These are phyloP conservation scores for Meloidogyne floridensis DNA, from an alignment of 1,140 invertebrate species.

Conservation along the genomic window DNA sequence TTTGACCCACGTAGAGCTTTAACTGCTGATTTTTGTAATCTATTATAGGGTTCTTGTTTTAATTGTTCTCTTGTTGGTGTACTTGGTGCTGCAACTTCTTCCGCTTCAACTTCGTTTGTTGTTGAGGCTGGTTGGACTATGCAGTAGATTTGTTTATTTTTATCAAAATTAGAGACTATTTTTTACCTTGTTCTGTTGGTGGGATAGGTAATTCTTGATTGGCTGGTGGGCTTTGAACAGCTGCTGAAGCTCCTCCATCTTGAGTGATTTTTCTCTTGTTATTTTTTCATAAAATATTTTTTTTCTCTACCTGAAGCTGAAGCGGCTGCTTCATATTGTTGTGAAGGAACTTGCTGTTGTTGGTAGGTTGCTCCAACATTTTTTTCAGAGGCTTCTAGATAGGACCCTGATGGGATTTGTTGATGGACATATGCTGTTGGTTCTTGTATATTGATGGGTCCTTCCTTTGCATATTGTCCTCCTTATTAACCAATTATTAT, in stretches of 20 bases:
- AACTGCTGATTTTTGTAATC: not conserved
- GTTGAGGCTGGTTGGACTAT: conserved; percentile 14
- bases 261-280: not conserved
- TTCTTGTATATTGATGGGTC: not conserved
- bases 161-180: not conserved
- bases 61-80: not conserved
- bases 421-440: not conserved
- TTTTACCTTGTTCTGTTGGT: not conserved
- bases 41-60: not conserved
- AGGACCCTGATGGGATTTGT: not conserved
- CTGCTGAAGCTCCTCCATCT: not conserved
- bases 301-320: not conserved
- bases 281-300: not conserved
- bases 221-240: not conserved
- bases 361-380: not conserved
- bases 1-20: not conserved
- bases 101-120: conserved; percentile 6
- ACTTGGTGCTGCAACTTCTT: not conserved
- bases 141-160: not conserved
- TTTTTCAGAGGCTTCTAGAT: not conserved
- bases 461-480: too few species aligned
- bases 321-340: not conserved
- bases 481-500: too few species aligned
- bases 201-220: not conserved
- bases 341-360: not conserved